These are phyloP conservation scores for Hirtodrosophila confusa DNA, from an alignment of 2,888 invertebrate species.

Conservation along the genomic window DNA sequence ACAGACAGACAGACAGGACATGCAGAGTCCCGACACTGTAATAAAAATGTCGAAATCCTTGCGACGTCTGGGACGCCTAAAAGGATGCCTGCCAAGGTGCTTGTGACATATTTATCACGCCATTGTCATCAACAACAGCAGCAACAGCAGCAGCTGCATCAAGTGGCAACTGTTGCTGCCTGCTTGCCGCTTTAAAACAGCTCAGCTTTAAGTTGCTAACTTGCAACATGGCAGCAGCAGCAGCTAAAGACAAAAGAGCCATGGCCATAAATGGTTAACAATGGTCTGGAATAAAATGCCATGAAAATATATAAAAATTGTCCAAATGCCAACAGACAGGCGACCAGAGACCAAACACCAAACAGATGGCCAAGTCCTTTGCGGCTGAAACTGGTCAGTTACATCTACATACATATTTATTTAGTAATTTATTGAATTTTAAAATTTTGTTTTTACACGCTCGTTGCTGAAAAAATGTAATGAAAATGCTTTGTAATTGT, in stretches of 20 bases:
- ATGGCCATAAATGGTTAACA: conserved; percentile 19
- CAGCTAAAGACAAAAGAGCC: conserved; percentile 12
- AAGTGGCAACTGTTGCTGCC: conserved; percentile 46
- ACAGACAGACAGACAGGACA: conserved; percentile 16
- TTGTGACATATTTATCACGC: conserved; percentile 64
- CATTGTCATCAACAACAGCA: conserved; percentile 41
- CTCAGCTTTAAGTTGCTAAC: conserved; percentile 6
- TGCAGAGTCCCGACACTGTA: conserved; percentile 44
- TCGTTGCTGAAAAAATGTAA: conserved; percentile 13
- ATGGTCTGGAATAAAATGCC: conserved; percentile 9
- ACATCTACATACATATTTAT: conserved; percentile 34
- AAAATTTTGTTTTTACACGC: conserved; percentile 37
- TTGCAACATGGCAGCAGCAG: neutral
- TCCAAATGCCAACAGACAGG: conserved; percentile 9
- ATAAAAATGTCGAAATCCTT: conserved; percentile 68
- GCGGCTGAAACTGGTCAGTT: conserved; percentile 10
- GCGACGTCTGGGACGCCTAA: conserved; percentile 35
- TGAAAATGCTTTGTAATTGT: conserved; percentile 36
- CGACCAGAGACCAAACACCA: conserved; percentile 16
- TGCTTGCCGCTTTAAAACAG: conserved; percentile 12
- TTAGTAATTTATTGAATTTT: conserved; percentile 72
- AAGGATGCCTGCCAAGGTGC: conserved; percentile 54
- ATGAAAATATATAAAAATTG: conserved; percentile 18
- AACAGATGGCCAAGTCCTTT: conserved; percentile 27
- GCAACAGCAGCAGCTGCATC: conserved; percentile 19